These are phyloP conservation scores for Ceratina japonica DNA, from an alignment of 1,140 invertebrate species.

Conservation along the genomic window DNA sequence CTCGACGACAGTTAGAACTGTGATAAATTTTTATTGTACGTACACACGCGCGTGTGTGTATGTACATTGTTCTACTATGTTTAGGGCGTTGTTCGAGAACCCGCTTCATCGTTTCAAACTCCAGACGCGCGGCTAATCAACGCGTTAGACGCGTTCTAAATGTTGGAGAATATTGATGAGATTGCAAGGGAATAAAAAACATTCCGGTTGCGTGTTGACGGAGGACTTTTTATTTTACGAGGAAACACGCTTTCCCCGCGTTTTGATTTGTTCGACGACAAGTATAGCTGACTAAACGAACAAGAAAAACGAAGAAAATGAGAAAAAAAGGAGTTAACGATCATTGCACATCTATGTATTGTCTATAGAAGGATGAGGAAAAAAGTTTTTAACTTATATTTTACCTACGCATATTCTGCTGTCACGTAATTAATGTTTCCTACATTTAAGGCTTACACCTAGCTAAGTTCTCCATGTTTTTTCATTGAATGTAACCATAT, in stretches of 20 bases:
- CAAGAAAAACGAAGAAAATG: conserved; percentile 2
- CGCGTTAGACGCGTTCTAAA: conserved; percentile 21
- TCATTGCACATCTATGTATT: conserved; percentile 50
- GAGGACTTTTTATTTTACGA: conserved; percentile 36
- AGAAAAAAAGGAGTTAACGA: conserved; percentile 21
- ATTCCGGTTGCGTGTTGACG: conserved; percentile 46
- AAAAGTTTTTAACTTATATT: conserved; percentile 47
- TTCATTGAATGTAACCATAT: conserved; percentile 42
- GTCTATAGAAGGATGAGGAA: conserved; percentile 16
- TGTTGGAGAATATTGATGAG: conserved; percentile 1
- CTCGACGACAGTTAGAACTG: conserved; percentile 71
- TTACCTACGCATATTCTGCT: conserved; percentile 55
- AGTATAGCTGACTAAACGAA: conserved; percentile 21
- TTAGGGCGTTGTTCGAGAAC: conserved; percentile 28
- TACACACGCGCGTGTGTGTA: conserved; percentile 12
- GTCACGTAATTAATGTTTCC: conserved; percentile 63
- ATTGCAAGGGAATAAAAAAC: conserved; percentile 41
- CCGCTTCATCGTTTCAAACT: conserved; percentile 27
- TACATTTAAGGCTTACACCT: conserved; percentile 63
- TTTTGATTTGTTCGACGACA: conserved; percentile 47
- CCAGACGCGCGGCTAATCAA: neutral
- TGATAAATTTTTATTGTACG: conserved; percentile 72
- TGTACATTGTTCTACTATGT: conserved; percentile 38
- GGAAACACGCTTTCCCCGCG: conserved; percentile 25
- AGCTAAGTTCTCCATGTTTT: conserved; percentile 59